These are phyloP conservation scores for Ispidina picta DNA, from an alignment of 2,797 vertebrate species.

Conservation along the genomic window DNA sequence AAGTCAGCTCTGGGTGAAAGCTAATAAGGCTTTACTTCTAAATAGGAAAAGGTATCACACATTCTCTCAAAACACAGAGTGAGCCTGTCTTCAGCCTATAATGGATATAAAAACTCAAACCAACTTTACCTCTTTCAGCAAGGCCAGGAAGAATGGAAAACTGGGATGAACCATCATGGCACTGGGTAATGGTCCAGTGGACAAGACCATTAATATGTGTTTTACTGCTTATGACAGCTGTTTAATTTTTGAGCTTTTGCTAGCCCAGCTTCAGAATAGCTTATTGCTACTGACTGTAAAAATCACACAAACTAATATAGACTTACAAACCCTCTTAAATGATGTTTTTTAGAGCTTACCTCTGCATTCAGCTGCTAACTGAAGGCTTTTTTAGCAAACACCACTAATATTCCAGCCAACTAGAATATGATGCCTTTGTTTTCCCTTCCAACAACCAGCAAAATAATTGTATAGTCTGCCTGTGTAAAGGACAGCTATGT, in stretches of 20 bases:
- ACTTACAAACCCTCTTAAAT: background rate
- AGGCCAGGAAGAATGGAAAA: background rate
- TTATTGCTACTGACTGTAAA: background rate
- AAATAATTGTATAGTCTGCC: background rate
- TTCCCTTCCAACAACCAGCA: background rate
- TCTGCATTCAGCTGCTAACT: background rate
- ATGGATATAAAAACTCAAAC: background rate
- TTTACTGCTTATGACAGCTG: background rate
- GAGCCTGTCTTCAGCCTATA: background rate
- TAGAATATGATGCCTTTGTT: background rate
- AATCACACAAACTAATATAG: background rate
- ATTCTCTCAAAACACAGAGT: background rate
- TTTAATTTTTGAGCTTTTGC: background rate
- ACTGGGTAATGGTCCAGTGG: background rate
- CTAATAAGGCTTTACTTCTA: background rate
- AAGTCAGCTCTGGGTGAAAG: background rate
- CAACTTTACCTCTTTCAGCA: background rate
- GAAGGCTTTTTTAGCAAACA: background rate
- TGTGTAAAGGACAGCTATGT: background rate
- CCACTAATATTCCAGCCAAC: background rate
- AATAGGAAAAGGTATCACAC: background rate
- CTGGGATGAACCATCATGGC: background rate
- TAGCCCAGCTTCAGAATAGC: background rate
- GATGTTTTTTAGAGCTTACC: background rate
- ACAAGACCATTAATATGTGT: background rate